Evolutionary conservation across 1,140 invertebrate species (phyloP).

Genomic region (Drosophila malerkotliana): DNA sequence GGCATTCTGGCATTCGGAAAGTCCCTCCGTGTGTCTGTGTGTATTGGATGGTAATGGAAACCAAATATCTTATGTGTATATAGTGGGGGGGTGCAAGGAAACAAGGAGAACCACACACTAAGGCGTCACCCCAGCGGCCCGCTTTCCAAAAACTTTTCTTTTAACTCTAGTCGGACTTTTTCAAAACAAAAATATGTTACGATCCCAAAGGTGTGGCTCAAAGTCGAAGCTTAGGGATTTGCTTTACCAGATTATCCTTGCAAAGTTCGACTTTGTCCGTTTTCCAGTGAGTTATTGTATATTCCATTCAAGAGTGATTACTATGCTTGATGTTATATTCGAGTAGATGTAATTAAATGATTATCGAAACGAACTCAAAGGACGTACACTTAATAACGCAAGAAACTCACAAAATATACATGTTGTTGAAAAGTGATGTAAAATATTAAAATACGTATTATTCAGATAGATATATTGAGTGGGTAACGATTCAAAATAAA

Average conservation of each 20-base stretch:
- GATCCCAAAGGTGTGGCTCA: constrained; percentile 30
- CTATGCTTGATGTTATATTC: constrained; percentile 53
- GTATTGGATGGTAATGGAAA: constrained; percentile 20
- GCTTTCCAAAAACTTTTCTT: constrained; percentile 3
- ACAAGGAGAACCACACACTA: constrained; percentile 23
- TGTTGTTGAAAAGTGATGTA: constrained; percentile 69
- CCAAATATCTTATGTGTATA: constrained; percentile 19
- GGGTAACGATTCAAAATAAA: constrained; percentile 65
- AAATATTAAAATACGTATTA: constrained; percentile 58
- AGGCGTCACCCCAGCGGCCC: constrained; percentile 22
- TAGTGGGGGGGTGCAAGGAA: constrained; percentile 14
- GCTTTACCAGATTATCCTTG: not conserved
- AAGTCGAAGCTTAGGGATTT: not conserved
- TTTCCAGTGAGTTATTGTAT: not conserved
- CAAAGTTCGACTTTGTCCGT: constrained; percentile 17
- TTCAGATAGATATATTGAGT: constrained; percentile 53
- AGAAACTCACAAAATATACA: constrained; percentile 60
- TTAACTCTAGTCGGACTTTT: constrained; percentile 8
- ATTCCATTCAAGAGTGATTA: constrained; percentile 44
- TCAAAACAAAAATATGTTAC: constrained; percentile 14
- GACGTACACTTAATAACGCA: constrained; percentile 75
- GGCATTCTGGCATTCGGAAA: constrained; percentile 20
- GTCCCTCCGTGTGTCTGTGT: constrained; percentile 19
- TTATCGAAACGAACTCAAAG: constrained; percentile 72
- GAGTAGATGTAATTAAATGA: constrained; percentile 60